Evolutionary conservation across 2,113 vertebrate species (phyloP).

Genomic region (Leucopsar rothschildi): DNA sequence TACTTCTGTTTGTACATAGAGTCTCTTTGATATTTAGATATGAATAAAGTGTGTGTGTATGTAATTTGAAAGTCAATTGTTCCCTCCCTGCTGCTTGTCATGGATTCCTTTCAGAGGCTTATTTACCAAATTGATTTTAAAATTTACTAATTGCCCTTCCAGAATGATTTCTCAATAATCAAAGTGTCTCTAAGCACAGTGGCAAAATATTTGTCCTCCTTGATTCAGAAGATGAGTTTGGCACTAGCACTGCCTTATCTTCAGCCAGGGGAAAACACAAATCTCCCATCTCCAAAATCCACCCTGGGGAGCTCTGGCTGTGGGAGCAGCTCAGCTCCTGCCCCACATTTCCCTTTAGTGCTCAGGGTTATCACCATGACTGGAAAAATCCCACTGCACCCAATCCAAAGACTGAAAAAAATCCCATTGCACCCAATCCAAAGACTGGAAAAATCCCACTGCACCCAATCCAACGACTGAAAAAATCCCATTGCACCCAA

Average conservation of each 20-base stretch:
- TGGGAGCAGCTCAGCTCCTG: not conserved
- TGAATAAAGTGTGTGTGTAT: not conserved
- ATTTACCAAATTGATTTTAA: constrained; percentile 46
- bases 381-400: fast-evolving
- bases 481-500: fast-evolving
- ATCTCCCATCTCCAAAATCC: not conserved
- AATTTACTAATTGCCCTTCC: constrained; percentile 38
- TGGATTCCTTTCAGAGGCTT: constrained; percentile 23
- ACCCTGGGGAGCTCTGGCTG: not conserved
- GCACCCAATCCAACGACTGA: fast-evolving
- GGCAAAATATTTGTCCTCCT: constrained; percentile 17
- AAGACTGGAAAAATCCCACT: fast-evolving
- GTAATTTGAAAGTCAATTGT: constrained; percentile 55
- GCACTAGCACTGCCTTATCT: fast-evolving
- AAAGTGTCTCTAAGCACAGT: not conserved
- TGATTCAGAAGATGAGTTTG: not conserved
- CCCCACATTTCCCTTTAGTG: not conserved
- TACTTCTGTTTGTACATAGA: constrained; percentile 40
- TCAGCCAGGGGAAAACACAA: not conserved
- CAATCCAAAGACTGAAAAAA: fast-evolving
- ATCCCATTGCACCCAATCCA: fast-evolving
- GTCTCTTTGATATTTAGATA: constrained; percentile 55
- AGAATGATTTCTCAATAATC: constrained; percentile 42
- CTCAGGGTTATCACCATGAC: fast-evolving
- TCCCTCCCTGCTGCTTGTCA: constrained; percentile 27